Base-by-base conservation (phyloP, 2,797 vertebrate species). In the Argya squamiceps region DNA sequence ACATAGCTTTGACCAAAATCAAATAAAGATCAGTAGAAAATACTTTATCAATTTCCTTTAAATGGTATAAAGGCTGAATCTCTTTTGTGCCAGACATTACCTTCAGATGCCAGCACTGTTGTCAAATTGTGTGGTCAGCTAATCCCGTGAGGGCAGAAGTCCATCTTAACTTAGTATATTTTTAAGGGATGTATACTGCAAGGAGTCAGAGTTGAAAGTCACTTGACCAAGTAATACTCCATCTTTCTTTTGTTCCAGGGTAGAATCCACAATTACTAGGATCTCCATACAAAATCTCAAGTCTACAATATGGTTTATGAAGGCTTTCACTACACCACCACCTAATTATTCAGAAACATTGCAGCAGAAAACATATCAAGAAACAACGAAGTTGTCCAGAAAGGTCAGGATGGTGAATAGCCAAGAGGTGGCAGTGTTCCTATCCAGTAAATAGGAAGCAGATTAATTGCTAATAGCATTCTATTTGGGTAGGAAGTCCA, bases 351-450 rank as follows among this genome's bases (percentile, higher is more conserved):
- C 49, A 80, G 58, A 52, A 96, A 52, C 27, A 36, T 10, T 36
- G 14, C 32, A 34, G 20, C 50, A 80, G 37, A 60, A 83, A 74
- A 19, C 29, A 74, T 10, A 9, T 4, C 14, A 22, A 82, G 27
- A 47, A 73, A 37, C 17, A 15, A 26, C 9, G 21, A 30, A 34
- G 11, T 12, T 74, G 22, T 77, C 82, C 46, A 8, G 43, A 56
- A 56, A 70, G 58, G n/a, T 56, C 56, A 16, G 53, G 8, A 53
- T 23, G 73, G 60, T 5, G 20, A 92, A 12, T 26, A 91, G 68
- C 77, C 89, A 94, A 95, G 87, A 92, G 92, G 65, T 91, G 79
- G 92, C 93, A 94, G 79, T 77, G 69, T 91, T 91, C 93, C 91
- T 84, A 41, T 30, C 78, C 17, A 17, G 39, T 26, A 65, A 95